Evolutionary conservation across 2,888 invertebrate genomes (phyloP).

Genomic region (Chrysina gloriosa): DNA sequence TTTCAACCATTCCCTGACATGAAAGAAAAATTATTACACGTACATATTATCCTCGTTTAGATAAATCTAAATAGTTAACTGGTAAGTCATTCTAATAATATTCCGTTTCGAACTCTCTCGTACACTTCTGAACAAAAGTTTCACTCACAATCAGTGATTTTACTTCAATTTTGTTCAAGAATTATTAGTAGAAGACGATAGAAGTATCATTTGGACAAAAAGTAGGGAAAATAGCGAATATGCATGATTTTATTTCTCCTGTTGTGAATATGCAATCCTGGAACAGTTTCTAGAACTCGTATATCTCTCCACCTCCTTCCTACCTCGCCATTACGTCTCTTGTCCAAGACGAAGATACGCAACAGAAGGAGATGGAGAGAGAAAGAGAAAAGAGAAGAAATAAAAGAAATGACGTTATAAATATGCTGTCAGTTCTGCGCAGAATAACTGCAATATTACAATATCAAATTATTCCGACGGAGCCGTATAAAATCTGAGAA

Average conservation of each 20-base stretch:
- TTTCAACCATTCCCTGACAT: neutral
- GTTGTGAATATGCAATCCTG: no score
- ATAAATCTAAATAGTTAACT: conserved; percentile 4
- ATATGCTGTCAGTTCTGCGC: conserved; percentile 52
- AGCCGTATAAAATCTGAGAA: conserved; percentile 49
- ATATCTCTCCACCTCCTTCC: no score
- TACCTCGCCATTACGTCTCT: no score
- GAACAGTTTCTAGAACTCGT: no score
- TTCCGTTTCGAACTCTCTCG: neutral
- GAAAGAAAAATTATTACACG: neutral
- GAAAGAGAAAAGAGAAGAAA: neutral
- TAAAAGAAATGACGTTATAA: conserved; percentile 48
- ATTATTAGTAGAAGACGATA: no score
- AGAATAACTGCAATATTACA: conserved; percentile 52
- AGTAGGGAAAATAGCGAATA: no score
- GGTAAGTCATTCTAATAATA: neutral
- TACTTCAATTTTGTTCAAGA: neutral
- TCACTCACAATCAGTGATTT: neutral
- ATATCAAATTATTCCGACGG: conserved; percentile 52
- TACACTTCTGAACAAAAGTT: neutral
- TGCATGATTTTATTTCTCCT: no score
- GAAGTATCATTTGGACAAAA: no score
- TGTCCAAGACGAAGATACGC: neutral
- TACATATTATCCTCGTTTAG: neutral
- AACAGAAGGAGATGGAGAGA: neutral